phyloP scores from a whole-genome alignment of 2,113 vertebrate genomes.

The Scophthalmus maximus region DNA sequence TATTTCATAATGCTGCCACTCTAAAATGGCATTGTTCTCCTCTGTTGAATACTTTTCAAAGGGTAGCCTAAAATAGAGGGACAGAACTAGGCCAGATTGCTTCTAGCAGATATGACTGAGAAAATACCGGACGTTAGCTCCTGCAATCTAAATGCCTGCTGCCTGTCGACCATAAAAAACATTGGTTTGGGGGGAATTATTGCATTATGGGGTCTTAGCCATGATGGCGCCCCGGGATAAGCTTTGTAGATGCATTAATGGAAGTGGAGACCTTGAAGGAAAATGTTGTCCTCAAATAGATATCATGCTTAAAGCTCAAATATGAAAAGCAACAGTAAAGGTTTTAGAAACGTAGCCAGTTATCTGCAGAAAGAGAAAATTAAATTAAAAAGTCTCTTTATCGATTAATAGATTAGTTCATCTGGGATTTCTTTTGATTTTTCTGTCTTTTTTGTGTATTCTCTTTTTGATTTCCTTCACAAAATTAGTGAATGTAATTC shows the following conservation, averaged over 20 bases:
- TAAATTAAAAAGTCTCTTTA: background rate
- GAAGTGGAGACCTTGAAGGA: conserved; percentile 41
- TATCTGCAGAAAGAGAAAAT: too few relatives aligned
- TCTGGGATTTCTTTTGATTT: too few relatives aligned
- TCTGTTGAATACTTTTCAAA: conserved; percentile 64
- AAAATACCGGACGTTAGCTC: conserved; percentile 58
- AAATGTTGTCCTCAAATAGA: conserved; percentile 36
- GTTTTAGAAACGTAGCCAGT: background rate
- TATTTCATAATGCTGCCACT: conserved; percentile 59
- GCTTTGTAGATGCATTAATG: conserved; percentile 59
- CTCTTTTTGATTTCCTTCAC: too few relatives aligned
- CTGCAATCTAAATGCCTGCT: conserved; percentile 58
- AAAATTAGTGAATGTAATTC: too few relatives aligned
- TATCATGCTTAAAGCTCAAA: conserved; percentile 23
- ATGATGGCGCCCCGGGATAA: conserved; percentile 28
- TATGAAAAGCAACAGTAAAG: conserved; percentile 23
- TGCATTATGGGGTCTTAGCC: conserved; percentile 57
- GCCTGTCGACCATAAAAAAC: conserved; percentile 57
- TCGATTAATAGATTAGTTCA: background rate
- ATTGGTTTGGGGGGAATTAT: conserved; percentile 59
- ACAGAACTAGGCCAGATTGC: conserved; percentile 71
- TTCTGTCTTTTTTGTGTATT: too few relatives aligned
- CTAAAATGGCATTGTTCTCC: conserved; percentile 55
- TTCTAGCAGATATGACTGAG: conserved; percentile 58
- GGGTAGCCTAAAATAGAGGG: conserved; percentile 66